These are phyloP conservation scores for Brevimyrus niger DNA, from an alignment of 2,113 vertebrate species.

Conservation along the genomic window DNA sequence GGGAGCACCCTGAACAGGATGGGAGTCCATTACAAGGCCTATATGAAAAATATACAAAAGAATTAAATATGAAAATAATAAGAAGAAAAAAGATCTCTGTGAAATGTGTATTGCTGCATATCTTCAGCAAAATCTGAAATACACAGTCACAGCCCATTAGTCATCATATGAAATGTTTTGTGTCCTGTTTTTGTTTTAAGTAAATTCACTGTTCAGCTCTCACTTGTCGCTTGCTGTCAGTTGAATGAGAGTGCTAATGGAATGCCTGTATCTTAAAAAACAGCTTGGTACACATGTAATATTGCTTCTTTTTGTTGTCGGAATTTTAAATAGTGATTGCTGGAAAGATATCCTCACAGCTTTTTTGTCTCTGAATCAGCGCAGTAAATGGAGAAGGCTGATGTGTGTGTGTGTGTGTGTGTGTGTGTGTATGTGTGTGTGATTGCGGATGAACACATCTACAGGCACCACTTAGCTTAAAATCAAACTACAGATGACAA, in stretches of 20 bases:
- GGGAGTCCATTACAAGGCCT: background rate
- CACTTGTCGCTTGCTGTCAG: background rate
- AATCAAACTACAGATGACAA: too few relatives aligned
- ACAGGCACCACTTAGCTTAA: background rate
- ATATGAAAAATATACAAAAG: background rate
- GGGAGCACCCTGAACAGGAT: background rate
- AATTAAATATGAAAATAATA: background rate
- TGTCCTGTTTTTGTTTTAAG: background rate
- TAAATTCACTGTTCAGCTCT: background rate
- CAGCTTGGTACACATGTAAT: background rate
- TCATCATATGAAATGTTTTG: background rate
- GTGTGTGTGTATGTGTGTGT: background rate
- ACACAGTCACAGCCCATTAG: background rate
- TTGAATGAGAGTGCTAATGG: background rate
- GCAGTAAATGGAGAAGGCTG: background rate
- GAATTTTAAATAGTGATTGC: background rate
- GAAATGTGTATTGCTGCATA: background rate
- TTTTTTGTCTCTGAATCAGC: background rate
- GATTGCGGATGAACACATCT: background rate
- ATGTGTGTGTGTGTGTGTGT: background rate
- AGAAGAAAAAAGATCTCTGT: background rate
- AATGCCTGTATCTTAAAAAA: background rate
- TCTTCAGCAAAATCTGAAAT: background rate
- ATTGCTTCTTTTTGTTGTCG: background rate
- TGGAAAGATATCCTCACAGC: background rate